These are phyloP conservation scores for Notamacropus eugenii DNA, from an alignment of 2,797 vertebrate genomes.

Conservation along the genomic window DNA sequence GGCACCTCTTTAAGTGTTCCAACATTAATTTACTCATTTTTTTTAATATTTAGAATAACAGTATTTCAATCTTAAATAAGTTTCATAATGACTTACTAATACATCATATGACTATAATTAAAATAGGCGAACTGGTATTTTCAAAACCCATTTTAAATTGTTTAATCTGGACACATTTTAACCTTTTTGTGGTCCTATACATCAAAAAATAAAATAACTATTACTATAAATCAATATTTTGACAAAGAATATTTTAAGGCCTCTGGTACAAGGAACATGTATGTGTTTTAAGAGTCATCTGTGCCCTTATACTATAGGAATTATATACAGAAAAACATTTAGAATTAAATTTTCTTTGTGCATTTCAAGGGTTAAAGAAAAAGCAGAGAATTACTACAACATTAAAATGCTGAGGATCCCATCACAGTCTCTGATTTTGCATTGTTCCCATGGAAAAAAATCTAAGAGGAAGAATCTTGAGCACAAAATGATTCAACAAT, in stretches of 20 bases:
- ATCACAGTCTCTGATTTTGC: slow-evolving; percentile 68
- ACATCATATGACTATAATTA: slow-evolving; percentile 72
- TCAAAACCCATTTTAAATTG: slow-evolving; percentile 73
- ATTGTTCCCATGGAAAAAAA: slow-evolving; percentile 57
- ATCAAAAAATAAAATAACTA: slow-evolving; percentile 73
- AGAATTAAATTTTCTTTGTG: slow-evolving; percentile 70
- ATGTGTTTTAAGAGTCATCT: slow-evolving; percentile 53
- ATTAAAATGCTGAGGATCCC: slow-evolving; percentile 70
- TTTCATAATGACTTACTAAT: slow-evolving; percentile 57
- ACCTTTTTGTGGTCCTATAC: slow-evolving; percentile 58
- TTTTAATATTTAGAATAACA: slow-evolving; percentile 79
- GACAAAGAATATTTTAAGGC: slow-evolving; percentile 72
- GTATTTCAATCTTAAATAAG: slow-evolving; percentile 64
- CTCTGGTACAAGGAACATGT: slow-evolving; percentile 69
- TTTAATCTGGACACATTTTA: slow-evolving; percentile 64
- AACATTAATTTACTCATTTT: slow-evolving; percentile 64
- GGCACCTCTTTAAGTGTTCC: slow-evolving; percentile 61
- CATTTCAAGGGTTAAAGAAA: slow-evolving; percentile 72
- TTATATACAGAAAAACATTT: slow-evolving; percentile 73
- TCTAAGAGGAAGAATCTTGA: slow-evolving; percentile 39
- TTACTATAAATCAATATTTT: slow-evolving; percentile 66
- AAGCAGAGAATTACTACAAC: slow-evolving; percentile 70
- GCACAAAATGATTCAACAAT: slow-evolving; percentile 55
- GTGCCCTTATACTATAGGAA: slow-evolving; percentile 68
- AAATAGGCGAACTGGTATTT: slow-evolving; percentile 75